These are phyloP conservation scores for Ptiloglossa arizonensis DNA, from an alignment of 1,140 invertebrate genomes.

Conservation along the genomic window DNA sequence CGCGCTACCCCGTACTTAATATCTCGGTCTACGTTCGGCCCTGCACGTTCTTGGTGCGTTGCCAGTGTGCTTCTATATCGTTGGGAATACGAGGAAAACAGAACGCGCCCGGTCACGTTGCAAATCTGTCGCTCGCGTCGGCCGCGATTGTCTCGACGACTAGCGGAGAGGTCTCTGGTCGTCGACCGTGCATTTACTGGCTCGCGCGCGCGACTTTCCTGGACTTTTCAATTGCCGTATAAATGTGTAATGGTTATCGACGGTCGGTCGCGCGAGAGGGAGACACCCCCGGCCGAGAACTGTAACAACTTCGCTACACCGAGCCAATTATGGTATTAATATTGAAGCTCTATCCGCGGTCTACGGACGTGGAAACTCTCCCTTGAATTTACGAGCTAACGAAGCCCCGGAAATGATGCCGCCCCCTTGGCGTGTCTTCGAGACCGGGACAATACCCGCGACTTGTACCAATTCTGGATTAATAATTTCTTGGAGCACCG, in stretches of 20 bases:
- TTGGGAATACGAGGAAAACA: neutral
- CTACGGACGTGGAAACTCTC: conserved; percentile 50
- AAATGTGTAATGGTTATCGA: conserved; percentile 46
- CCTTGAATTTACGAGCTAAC: conserved; percentile 40
- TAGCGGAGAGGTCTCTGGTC: neutral
- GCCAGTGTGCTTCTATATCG: conserved; percentile 13
- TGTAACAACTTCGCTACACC: conserved; percentile 30
- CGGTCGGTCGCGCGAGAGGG: neutral
- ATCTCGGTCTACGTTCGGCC: neutral
- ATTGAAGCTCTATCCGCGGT: conserved; percentile 16
- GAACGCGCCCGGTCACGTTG: conserved; percentile 16
- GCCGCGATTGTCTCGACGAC: conserved; percentile 12
- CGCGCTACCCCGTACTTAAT: neutral
- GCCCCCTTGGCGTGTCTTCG: neutral
- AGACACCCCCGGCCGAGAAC: neutral
- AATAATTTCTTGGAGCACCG: neutral
- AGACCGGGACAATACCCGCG: neutral
- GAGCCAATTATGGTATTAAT: conserved; percentile 48
- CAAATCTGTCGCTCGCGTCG: conserved; percentile 12
- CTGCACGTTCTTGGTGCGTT: neutral
- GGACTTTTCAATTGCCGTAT: conserved; percentile 46
- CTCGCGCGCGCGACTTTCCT: conserved; percentile 9
- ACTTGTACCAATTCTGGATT: neutral
- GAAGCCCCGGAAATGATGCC: conserved; percentile 39
- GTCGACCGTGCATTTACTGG: neutral